Percentiles rank a stretch among this genome's conserved stretches.
Conservation (phyloP, 2,113 vertebrate species). For the Mesembrinibis cayennensis region DNA sequence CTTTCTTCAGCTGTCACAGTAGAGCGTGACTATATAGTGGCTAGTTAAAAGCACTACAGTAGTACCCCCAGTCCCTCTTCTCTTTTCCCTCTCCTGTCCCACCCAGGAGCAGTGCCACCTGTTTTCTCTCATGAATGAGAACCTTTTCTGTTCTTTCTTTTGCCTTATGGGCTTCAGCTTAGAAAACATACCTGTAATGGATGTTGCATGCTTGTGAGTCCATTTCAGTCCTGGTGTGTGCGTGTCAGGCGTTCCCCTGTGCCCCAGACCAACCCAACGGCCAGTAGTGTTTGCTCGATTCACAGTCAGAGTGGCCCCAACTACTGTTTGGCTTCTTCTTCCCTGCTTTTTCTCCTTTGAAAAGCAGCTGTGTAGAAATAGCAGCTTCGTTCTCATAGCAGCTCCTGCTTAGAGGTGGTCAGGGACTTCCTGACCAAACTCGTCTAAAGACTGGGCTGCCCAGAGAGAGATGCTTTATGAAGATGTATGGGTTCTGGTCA, state of each 20-base stretch:
- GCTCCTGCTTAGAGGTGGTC: not conserved
- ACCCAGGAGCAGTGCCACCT: not conserved
- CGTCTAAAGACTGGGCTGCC: not conserved
- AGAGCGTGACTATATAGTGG: not conserved
- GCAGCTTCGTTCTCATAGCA: not conserved
- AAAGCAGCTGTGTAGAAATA: not conserved
- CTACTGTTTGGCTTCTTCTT: not conserved
- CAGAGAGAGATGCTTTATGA: not conserved
- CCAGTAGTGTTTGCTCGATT: not conserved
- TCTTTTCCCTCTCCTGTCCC: not conserved
- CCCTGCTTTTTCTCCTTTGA: not conserved
- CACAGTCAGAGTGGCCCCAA: not conserved
- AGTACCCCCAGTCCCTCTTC: not conserved
- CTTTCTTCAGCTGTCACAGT: not conserved
- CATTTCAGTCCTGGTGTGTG: not conserved
- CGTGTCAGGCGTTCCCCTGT: not conserved
- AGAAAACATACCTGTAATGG: not conserved
- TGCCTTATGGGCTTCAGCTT: not conserved
- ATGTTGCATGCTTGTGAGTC: not conserved
- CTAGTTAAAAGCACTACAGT: not conserved
- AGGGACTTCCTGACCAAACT: not conserved
- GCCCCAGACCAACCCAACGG: not conserved
- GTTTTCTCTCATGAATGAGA: not conserved
- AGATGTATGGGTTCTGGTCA: not conserved
- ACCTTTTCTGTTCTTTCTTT: not conserved